Evolutionary conservation across 2,888 invertebrate species (phyloP).

Genomic region (Argynnis bischoffii): DNA sequence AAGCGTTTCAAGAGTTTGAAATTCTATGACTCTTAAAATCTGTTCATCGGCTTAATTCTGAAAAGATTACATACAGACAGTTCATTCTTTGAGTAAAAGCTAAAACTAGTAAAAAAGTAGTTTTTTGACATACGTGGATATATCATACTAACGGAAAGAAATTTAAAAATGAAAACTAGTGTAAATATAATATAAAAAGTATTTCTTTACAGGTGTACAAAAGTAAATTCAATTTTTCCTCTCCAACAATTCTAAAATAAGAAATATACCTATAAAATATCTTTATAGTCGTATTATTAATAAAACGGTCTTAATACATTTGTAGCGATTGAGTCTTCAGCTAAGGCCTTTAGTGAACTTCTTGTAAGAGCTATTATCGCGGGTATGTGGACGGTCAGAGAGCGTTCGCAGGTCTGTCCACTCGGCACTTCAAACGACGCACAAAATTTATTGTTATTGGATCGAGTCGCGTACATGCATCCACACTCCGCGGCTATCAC

Average conservation of each 20-base stretch:
- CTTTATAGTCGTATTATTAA: constrained; percentile 15
- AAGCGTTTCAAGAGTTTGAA: too few species aligned
- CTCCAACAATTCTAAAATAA: constrained; percentile 7
- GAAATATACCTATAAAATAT: constrained; percentile 18
- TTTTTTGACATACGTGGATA: too few species aligned
- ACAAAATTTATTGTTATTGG: constrained; percentile 82
- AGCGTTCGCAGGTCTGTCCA: constrained; percentile 40
- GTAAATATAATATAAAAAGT: neutral
- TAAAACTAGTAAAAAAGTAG: too few species aligned
- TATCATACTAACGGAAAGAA: too few species aligned
- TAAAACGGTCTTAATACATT: constrained; percentile 21
- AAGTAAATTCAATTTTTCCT: neutral
- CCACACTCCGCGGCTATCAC: constrained; percentile 80
- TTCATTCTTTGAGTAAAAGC: too few species aligned
- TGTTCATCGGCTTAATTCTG: too few species aligned
- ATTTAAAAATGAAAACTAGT: too few species aligned
- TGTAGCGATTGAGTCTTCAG: constrained; percentile 34
- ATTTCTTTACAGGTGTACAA: neutral
- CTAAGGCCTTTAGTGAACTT: constrained; percentile 30
- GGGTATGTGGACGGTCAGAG: constrained; percentile 25
- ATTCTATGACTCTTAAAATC: too few species aligned
- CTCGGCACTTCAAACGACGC: constrained; percentile 75
- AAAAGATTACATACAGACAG: too few species aligned
- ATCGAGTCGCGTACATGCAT: constrained; percentile 77
- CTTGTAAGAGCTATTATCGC: constrained; percentile 33